Evolutionary conservation across 2,888 invertebrate species (phyloP).

Genomic region (Euplagia quadripunctaria): DNA sequence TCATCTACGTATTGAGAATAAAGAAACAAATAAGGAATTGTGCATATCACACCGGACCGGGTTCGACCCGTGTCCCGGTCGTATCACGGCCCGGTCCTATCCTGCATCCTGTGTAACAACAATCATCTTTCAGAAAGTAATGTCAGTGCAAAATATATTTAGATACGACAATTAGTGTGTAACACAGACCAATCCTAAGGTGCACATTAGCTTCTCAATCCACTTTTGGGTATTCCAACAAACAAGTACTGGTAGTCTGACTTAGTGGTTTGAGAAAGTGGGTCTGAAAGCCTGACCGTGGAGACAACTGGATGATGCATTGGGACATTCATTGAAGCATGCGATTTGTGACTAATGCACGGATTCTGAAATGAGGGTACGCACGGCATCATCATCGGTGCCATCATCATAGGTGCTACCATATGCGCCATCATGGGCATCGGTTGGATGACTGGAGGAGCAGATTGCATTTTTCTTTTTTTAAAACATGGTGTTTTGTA

Average conservation of each 20-base stretch:
- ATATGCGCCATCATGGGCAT: not conserved
- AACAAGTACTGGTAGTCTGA: conserved; percentile 62
- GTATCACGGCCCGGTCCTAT: not conserved
- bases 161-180: not conserved
- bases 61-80: not conserved
- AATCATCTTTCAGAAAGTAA: not conserved
- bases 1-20: not conserved
- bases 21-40: not conserved
- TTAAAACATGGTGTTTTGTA: not conserved
- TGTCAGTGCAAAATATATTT: not conserved
- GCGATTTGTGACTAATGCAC: not conserved
- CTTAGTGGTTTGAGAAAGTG: not conserved
- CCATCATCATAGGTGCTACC: conserved; percentile 3
- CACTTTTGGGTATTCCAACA: conserved; percentile 67
- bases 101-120: not conserved
- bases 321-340: not conserved
- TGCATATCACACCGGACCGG: too few relatives aligned
- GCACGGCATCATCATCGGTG: conserved; percentile 24
- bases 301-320: not conserved
- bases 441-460: not conserved
- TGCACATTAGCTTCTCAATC: conserved; percentile 30
- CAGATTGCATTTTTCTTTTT: not conserved
- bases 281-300: not conserved
- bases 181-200: not conserved
- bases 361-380: not conserved